A percentile compares a stretch with the other conserved stretches of the same genome.
Evolutionary conservation across 2,113 vertebrate species (phyloP).

Genomic region (Charina bottae): DNA sequence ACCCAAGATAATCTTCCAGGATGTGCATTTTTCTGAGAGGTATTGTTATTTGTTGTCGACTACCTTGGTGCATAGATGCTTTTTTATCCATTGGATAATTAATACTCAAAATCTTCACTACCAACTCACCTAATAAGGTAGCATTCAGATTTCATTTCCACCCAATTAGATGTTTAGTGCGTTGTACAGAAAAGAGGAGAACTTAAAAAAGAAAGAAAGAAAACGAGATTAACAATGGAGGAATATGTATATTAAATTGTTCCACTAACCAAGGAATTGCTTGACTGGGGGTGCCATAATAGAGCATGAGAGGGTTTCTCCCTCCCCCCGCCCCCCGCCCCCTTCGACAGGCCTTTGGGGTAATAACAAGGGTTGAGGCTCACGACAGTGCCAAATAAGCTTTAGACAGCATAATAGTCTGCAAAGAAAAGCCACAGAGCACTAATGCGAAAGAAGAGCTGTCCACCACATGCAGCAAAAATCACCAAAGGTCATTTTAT

Average conservation of each 20-base stretch:
- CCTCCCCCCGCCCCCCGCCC: slow-evolving; percentile 35
- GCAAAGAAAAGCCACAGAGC: slow-evolving; percentile 83
- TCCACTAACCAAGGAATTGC: slow-evolving; percentile 75
- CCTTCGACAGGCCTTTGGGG: slow-evolving; percentile 80
- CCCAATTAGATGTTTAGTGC: slow-evolving; percentile 47
- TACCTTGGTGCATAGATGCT: slow-evolving; percentile 54
- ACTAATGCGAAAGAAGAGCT: slow-evolving; percentile 87
- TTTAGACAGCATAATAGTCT: slow-evolving; percentile 87
- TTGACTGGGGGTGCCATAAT: slow-evolving; percentile 76
- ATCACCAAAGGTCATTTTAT: slow-evolving; percentile 89
- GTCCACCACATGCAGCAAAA: slow-evolving; percentile 86
- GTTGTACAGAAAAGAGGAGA: slow-evolving; percentile 63
- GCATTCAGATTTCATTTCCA: slow-evolving; percentile 58
- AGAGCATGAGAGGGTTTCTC: slow-evolving; percentile 68
- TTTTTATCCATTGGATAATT: slow-evolving; percentile 57
- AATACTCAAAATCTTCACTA: slow-evolving; percentile 60
- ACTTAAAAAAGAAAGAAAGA: slow-evolving; percentile 45
- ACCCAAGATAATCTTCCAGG: slow-evolving; percentile 61
- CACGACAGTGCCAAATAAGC: slow-evolving; percentile 83
- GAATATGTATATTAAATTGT: slow-evolving; percentile 80
- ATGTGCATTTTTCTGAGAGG: slow-evolving; percentile 35
- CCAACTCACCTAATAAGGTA: slow-evolving; percentile 36
- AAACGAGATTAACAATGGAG: slow-evolving; percentile 69
- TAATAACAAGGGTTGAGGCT: slow-evolving; percentile 86
- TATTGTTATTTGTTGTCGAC: slow-evolving; percentile 52